Conservation (phyloP, 2,888 invertebrate genomes). For the Tromatobia lineatoria region DNA sequence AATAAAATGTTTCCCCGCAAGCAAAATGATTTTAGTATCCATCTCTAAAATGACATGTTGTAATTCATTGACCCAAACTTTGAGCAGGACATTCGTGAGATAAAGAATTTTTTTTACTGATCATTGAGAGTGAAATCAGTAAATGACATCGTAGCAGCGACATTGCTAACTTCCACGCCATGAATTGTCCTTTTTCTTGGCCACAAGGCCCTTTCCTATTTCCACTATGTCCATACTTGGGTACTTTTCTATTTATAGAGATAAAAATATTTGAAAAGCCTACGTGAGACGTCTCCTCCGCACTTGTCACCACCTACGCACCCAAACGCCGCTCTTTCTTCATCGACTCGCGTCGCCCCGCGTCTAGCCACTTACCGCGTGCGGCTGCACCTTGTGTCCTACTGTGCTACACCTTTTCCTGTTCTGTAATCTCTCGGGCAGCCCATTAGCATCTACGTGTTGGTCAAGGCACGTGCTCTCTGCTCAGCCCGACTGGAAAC, state of each 20-base stretch:
- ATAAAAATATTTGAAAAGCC: conserved; percentile 5
- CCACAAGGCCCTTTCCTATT: conserved; percentile 10
- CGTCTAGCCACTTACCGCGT: conserved; percentile 25
- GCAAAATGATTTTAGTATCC: too few species aligned
- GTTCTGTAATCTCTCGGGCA: conserved; percentile 41
- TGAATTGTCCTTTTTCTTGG: background rate
- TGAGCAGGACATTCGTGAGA: too few species aligned
- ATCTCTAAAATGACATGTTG: too few species aligned
- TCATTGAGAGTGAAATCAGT: too few species aligned
- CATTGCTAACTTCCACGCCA: background rate
- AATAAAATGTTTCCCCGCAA: too few species aligned
- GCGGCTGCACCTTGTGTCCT: conserved; percentile 51
- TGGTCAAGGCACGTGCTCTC: conserved; percentile 54
- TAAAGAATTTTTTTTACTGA: too few species aligned
- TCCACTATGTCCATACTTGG: conserved; percentile 30
- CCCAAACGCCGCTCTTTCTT: conserved; percentile 6
- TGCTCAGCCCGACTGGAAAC: background rate
- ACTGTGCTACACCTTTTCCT: conserved; percentile 56
- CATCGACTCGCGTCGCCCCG: conserved; percentile 7
- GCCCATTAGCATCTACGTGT: conserved; percentile 48
- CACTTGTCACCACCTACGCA: conserved; percentile 51
- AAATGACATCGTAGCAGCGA: too few species aligned
- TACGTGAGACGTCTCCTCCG: conserved; percentile 26
- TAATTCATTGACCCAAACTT: too few species aligned
- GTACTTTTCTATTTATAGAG: background rate